Percentiles rank a stretch among this genome's conserved stretches.
phyloP scores from a whole-genome alignment of 1,140 invertebrate genomes.

The Meloidogyne hapla region DNA sequence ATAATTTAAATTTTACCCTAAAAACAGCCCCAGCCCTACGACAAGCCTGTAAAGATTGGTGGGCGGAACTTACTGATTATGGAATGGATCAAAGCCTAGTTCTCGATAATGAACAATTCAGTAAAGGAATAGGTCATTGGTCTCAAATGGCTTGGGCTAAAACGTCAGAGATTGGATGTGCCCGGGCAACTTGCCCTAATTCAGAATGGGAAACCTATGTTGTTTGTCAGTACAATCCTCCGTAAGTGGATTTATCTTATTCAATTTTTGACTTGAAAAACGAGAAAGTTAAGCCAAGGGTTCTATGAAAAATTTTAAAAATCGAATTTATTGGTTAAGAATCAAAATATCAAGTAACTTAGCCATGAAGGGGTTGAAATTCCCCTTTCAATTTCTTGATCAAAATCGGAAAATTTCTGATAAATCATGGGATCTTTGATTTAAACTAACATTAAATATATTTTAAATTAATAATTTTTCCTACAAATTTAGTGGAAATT shows the following conservation, averaged over 20 bases:
- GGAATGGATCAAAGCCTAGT: slow-evolving; percentile 14
- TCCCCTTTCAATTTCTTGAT: too few relatives aligned
- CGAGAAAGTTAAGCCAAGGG: too few relatives aligned
- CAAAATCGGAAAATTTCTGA: too few relatives aligned
- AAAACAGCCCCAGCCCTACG: background rate
- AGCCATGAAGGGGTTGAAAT: too few relatives aligned
- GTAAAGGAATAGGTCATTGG: slow-evolving; percentile 22
- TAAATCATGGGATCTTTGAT: too few relatives aligned
- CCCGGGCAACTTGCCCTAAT: background rate
- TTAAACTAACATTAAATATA: too few relatives aligned
- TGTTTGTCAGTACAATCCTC: slow-evolving; percentile 16
- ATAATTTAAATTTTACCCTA: too few relatives aligned
- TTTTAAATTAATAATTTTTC: background rate
- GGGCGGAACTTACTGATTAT: slow-evolving; percentile 14
- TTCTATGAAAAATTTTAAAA: too few relatives aligned
- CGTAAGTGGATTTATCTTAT: slow-evolving; percentile 6
- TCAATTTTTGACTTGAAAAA: background rate
- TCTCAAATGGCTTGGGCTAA: slow-evolving; percentile 25
- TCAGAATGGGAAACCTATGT: slow-evolving; percentile 10
- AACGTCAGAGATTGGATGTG: slow-evolving; percentile 10
- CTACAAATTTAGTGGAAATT: slow-evolving; percentile 5
- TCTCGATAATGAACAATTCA: background rate
- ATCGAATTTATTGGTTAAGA: too few relatives aligned
- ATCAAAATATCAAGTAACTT: too few relatives aligned
- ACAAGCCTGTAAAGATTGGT: slow-evolving; percentile 12